phyloP scores from a whole-genome alignment of 2,797 vertebrate species.

The Menidia menidia region DNA sequence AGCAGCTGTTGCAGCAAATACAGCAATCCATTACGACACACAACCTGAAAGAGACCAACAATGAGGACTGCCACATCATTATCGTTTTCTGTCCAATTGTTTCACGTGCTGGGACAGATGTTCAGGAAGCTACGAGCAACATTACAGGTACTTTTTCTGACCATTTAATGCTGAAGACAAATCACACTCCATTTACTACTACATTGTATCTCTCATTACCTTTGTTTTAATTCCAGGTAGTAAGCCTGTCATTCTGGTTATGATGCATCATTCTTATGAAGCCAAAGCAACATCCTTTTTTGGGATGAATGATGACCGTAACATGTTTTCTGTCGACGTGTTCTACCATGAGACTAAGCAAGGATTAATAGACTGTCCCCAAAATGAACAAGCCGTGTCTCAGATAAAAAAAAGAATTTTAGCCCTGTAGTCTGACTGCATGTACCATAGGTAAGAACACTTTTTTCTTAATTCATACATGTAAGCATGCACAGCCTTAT shows the following conservation, averaged over 20 bases:
- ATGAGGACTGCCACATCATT: neutral
- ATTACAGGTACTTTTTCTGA: constrained; percentile 39
- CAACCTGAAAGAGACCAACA: rapidly evolving
- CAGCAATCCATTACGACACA: rapidly evolving
- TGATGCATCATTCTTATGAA: constrained; percentile 58
- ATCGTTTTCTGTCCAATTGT: constrained; percentile 65
- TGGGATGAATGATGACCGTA: rapidly evolving
- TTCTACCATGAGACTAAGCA: constrained; percentile 37
- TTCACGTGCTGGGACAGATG: constrained; percentile 44
- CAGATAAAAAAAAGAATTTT: rapidly evolving
- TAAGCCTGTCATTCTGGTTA: constrained; percentile 62
- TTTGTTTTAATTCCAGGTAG: constrained; percentile 26
- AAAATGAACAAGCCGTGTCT: constrained; percentile 20
- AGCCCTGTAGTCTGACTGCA: rapidly evolving
- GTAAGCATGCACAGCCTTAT: neutral
- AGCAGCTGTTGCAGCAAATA: constrained; percentile 20
- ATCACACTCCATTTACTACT: neutral
- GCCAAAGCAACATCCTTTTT: rapidly evolving
- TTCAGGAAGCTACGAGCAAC: constrained; percentile 10
- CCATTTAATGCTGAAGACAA: neutral
- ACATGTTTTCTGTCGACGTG: neutral
- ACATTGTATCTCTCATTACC: neutral
- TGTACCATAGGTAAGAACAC: too few relatives aligned
- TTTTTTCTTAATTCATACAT: too few relatives aligned
- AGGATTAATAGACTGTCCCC: constrained; percentile 17